Conservation (phyloP, 2,888 invertebrate genomes). For the Tipula helvola region DNA sequence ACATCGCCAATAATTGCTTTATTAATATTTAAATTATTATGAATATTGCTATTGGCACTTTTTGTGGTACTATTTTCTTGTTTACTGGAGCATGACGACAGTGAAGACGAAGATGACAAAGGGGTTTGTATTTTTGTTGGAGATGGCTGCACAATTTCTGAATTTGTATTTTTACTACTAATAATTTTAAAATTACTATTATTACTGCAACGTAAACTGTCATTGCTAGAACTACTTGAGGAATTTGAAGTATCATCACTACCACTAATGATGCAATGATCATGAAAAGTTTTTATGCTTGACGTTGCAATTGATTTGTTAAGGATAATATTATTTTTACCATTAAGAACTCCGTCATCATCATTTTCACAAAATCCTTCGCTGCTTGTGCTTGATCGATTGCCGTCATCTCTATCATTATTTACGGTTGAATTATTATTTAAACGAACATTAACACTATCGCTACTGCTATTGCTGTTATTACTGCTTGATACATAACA, state of each 20-base stretch:
- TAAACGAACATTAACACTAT: constrained; percentile 23
- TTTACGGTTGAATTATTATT: constrained; percentile 30
- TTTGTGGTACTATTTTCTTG: not conserved
- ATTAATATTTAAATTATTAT: not conserved
- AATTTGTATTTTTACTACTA: not conserved
- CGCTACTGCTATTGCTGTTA: constrained; percentile 27
- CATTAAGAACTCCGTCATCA: constrained; percentile 60
- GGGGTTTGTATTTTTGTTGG: not conserved
- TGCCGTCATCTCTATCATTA: constrained; percentile 48
- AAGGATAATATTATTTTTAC: constrained; percentile 28
- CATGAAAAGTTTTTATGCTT: not conserved
- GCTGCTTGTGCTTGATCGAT: constrained; percentile 85
- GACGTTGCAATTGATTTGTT: not conserved
- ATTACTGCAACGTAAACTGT: constrained; percentile 15
- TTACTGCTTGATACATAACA: constrained; percentile 30
- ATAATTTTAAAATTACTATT: constrained; percentile 14
- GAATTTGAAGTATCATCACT: constrained; percentile 13
- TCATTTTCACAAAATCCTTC: constrained; percentile 96
- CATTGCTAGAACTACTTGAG: constrained; percentile 13
- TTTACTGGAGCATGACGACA: not conserved
- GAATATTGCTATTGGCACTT: not conserved
- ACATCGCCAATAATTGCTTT: not conserved
- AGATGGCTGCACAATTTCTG: not conserved
- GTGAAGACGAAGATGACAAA: not conserved
- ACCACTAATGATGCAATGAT: not conserved